Base-by-base conservation (phyloP, 23 tunicate species). In the Halocynthia aurantium region DNA sequence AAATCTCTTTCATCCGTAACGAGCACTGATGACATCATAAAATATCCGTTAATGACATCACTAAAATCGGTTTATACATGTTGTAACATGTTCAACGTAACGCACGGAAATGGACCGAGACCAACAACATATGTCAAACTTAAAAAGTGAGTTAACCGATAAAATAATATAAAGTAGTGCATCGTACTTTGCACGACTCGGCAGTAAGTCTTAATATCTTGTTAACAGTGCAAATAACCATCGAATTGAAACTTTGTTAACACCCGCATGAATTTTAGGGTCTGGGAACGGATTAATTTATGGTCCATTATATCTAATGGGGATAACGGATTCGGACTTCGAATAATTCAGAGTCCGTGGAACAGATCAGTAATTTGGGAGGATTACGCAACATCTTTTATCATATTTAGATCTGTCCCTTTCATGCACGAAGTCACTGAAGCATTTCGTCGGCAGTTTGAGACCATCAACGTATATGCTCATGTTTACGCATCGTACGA, bases 61-160 rank as follows among this genome's bases (percentile, higher is more conserved):
- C 50, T 89, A 22, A 72, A 83, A 13, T 67, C 79, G 6, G 67
- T 89, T 7, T 89, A 72, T 53, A 88, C 88, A 7, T 89, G 96
- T 55, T 89, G 96, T 80, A 89, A 80, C 57, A 69, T 69, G 40
- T 56, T 84, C 61, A 81, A 81, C 62, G 60, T 89, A 10, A 57
- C 76, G 20, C 22, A 61, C 53, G 56, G 10, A 15, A 50, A 58
- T 8, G 82, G 50, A 22, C 19, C 40, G 22, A 44, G 55, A 44
- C 81, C 81, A 22, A 40, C 50, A 0, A 67, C 76, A 54, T 69
- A 21, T 6, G 77, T 84, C 52, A 19, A 57, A 52, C 52, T 55
- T 9, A 19, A 63, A 74, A 19, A 74, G 78, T 74, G 56, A 74
- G 78, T 74, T 0, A 71, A 22, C 9, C 5, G 70, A n/a, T 65